Base-by-base conservation (phyloP, 2,888 invertebrate species). In the Drosophila rubida region DNA sequence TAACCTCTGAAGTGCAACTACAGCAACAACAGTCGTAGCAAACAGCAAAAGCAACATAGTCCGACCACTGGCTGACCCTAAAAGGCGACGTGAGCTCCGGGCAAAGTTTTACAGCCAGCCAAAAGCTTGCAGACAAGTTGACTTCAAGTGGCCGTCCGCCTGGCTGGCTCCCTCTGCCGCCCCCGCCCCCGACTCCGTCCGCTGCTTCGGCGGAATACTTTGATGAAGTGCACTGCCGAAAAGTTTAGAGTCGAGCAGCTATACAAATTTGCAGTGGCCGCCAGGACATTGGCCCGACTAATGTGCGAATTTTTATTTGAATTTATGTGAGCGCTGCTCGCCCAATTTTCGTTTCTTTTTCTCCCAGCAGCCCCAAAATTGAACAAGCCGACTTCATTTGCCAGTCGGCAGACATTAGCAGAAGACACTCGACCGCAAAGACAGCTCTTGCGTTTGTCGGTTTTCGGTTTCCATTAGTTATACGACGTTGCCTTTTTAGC, bases 221-320 rank as follows among this genome's bases (percentile, higher is more conserved):
- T 53, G 53, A 53, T 53, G 53, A 53, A 53, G 53, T 53, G 53
- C 53, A 53, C 35, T n/a, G 83, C 68, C 70, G 51, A 70, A 82
- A 83, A 86, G 46, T 80, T 82, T 78, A 25, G 48, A 61, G 54
- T 75, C 45, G 44, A 70, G 62, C 41, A 70, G 62, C 74, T 76
- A 72, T 72, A 80, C 80, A 86, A 86, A 83, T 83, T 71, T 70
- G 72, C 59, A 75, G 69, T 72, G 62, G 41, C 58, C 60, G 42
- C 16, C 41, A 8, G 57, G 32, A 59, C 44, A 11, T 41, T 54
- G 51, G 13, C 64, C 46, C 57, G 69, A 62, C 69, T 78, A 82
- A 80, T 80, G 74, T 76, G 80, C 74, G 78, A 76, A 80, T 80
- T 83, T 72, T 78, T 86, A 74, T 80, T 71, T 69, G 61, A 74